Evolutionary conservation across 2,797 vertebrate species (phyloP), one percentile per base, ranked within the genome.

Genomic region (Acanthis flammea): DNA sequence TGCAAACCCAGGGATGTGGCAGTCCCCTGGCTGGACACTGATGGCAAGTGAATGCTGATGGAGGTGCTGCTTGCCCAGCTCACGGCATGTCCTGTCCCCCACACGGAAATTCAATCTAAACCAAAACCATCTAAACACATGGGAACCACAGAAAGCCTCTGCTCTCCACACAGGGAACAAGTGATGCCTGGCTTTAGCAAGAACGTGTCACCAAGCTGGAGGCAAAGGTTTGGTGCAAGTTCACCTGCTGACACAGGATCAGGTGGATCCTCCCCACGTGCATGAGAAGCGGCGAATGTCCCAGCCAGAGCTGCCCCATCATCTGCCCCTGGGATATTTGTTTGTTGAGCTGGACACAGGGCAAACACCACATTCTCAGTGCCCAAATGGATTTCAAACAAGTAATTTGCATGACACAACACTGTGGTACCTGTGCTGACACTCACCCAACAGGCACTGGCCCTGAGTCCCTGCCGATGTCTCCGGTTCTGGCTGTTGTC

Each of bases 401-500:
- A 75, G 16, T 12, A 39, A 74, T 71, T 82, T 19, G 17, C 30
- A 63, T 1, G 30, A 67, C 41, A 63, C 5, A 28, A 51, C 25
- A 15, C 10, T 14, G 10, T 58, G 65, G 27, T 44, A 61, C 61
- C 65, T 80, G 18, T 61, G 76, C 10, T 1, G 2, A 47, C 68
- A 95, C 95, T 94, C 78, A 96, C 95, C 95, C 41, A 41, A 28
- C 31, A 78, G 27, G 24, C 35, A 9, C 25, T 0, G 9, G 25
- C 27, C 30, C 57, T 27, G 65, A 8, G 21, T 45, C 72, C 86
- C 54, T 37, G 85, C 16, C 0, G 0, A 51, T 12, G 48, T 21
- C 23, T 74, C 72, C 0, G 0, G n/a, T 3, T 73, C 77, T 28
- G 42, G 61, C 30, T 0, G 1, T 22, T 0, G 73, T 3, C 31